A percentile compares a stretch with the other conserved stretches of the same genome.
These are phyloP conservation scores for Quiscalus mexicanus DNA, from an alignment of 2,113 vertebrate genomes.

Conservation along the genomic window DNA sequence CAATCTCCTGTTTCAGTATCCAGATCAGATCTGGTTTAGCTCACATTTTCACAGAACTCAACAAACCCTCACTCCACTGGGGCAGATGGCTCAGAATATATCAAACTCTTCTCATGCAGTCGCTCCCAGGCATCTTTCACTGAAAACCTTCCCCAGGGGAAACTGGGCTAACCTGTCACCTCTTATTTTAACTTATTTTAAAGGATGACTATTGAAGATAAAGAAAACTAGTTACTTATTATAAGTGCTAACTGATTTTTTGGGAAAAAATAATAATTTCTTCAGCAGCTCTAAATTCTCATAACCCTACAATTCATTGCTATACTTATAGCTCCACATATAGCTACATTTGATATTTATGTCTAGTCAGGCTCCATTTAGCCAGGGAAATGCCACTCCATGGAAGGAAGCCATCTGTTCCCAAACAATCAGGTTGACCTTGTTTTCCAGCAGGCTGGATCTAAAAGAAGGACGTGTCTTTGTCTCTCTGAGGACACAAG, in stretches of 20 bases:
- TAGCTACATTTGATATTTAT: neutral
- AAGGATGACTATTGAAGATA: neutral
- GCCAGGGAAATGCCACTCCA: neutral
- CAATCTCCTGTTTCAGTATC: neutral
- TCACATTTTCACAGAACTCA: neutral
- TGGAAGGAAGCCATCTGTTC: slow-evolving; percentile 38
- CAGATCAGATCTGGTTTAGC: neutral
- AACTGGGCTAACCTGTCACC: neutral
- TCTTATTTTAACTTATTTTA: neutral
- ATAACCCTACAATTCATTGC: neutral
- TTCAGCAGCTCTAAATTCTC: neutral
- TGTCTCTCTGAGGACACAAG: neutral
- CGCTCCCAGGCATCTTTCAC: neutral
- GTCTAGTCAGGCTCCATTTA: neutral
- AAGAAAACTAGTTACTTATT: neutral
- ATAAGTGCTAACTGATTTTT: neutral
- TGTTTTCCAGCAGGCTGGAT: neutral
- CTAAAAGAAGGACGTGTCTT: neutral
- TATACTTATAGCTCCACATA: neutral
- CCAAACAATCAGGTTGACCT: slow-evolving; percentile 7
- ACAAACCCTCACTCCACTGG: accelerated
- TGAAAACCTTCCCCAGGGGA: neutral
- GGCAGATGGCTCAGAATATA: neutral
- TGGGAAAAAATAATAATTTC: neutral
- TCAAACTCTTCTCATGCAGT: neutral